Evolutionary conservation across 2,888 invertebrate species (phyloP).

Genomic region (Xestia c-nigrum): DNA sequence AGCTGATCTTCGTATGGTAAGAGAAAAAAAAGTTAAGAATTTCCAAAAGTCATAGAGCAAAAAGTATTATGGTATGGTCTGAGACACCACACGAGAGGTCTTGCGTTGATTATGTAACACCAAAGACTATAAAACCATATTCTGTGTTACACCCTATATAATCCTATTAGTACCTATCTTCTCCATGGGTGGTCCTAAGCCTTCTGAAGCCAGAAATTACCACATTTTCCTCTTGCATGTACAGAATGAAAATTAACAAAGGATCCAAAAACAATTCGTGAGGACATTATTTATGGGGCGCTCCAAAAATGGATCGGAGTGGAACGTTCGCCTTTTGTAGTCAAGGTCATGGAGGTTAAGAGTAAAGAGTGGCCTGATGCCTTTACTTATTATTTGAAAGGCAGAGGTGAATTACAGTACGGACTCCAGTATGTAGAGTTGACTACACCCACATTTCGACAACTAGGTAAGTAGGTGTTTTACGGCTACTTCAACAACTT

Average conservation of each 20-base stretch:
- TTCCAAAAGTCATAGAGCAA: too few species aligned
- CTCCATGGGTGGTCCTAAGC: slow-evolving; percentile 29
- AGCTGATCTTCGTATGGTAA: too few species aligned
- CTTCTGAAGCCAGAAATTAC: slow-evolving; percentile 5
- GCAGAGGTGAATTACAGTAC: not conserved
- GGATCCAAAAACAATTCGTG: slow-evolving; percentile 25
- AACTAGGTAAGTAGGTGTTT: not conserved
- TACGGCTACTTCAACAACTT: too few species aligned
- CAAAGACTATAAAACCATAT: too few species aligned
- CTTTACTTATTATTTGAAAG: not conserved
- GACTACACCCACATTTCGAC: not conserved
- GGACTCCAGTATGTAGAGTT: not conserved
- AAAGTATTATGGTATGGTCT: too few species aligned
- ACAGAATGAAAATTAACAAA: slow-evolving; percentile 48
- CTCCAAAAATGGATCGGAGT: slow-evolving; percentile 22
- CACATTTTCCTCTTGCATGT: slow-evolving; percentile 49
- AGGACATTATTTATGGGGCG: slow-evolving; percentile 45
- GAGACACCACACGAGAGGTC: too few species aligned
- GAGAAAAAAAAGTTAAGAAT: too few species aligned
- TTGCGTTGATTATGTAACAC: too few species aligned
- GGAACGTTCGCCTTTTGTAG: slow-evolving; percentile 21
- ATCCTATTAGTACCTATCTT: too few species aligned
- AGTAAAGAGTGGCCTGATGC: not conserved
- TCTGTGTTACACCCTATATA: too few species aligned
- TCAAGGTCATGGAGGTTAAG: slow-evolving; percentile 30